Percentiles rank a stretch among this genome's conserved stretches.
Conservation (phyloP, 2,888 invertebrate genomes). For the Chalcosyrphus nemorum region DNA sequence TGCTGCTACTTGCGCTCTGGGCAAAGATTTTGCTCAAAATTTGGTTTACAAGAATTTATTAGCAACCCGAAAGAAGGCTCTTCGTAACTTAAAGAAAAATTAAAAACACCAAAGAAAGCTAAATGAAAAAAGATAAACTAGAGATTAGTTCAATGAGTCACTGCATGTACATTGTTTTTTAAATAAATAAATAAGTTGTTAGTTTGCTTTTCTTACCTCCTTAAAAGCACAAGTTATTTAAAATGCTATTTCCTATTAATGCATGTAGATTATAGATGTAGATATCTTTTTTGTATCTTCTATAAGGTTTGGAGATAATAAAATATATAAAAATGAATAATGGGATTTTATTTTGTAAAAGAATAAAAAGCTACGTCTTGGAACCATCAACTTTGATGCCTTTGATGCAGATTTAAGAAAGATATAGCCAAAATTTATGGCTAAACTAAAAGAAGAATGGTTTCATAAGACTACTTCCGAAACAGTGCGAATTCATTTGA, state of each 20-base stretch:
- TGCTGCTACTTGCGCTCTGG: constrained; percentile 75
- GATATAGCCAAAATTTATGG: no score
- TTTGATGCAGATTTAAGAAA: no score
- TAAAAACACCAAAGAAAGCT: background rate
- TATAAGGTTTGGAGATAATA: background rate
- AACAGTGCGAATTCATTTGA: no score
- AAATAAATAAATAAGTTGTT: background rate
- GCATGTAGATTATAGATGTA: background rate
- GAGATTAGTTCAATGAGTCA: background rate
- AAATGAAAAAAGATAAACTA: background rate
- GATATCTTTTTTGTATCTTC: constrained; percentile 6
- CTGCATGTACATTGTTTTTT: background rate
- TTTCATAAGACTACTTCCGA: no score
- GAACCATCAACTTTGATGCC: no score
- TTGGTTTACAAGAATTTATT: constrained; percentile 78
- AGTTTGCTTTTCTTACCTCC: background rate
- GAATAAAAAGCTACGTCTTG: no score
- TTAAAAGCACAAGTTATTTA: background rate
- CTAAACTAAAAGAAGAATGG: no score
- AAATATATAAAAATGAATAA: background rate
- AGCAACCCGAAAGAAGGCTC: constrained; percentile 78
- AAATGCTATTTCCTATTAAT: background rate
- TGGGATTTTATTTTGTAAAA: background rate
- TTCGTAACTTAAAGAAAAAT: constrained; percentile 77
- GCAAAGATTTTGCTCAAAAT: constrained; percentile 77